Conservation (phyloP, 2,888 invertebrate species). For the Brassicogethes aeneus region DNA sequence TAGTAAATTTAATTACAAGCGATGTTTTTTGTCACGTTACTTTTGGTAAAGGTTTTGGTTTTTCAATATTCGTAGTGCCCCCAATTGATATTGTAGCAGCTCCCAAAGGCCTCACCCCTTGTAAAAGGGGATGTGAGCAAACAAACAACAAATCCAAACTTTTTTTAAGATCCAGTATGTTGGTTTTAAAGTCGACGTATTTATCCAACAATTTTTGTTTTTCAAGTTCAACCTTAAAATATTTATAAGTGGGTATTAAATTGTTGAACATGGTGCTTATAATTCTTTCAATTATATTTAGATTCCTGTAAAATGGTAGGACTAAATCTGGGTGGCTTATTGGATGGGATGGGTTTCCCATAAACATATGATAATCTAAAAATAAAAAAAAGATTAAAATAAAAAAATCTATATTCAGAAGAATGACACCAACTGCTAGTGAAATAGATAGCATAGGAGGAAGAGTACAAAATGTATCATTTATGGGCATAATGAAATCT, state of each 20-base stretch:
- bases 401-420: background rate
- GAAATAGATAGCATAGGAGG: too few relatives aligned
- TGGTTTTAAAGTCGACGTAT: too few relatives aligned
- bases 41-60: slow-evolving; percentile 5
- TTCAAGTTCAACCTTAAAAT: slow-evolving; percentile 9
- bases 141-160: slow-evolving; percentile 22
- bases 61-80: slow-evolving; percentile 17
- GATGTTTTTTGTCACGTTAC: too few relatives aligned
- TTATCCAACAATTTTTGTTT: slow-evolving; percentile 8
- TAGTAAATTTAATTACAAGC: background rate
- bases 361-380: slow-evolving; percentile 5
- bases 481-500: too few relatives aligned
- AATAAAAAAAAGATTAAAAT: background rate
- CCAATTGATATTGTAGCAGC: slow-evolving; percentile 22
- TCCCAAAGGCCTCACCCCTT: slow-evolving; percentile 19
- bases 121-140: slow-evolving; percentile 22
- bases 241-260: slow-evolving; percentile 6
- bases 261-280: slow-evolving; percentile 14
- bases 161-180: slow-evolving; percentile 18
- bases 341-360: slow-evolving; percentile 15
- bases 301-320: slow-evolving; percentile 11
- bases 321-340: slow-evolving; percentile 17
- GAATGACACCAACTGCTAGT: background rate
- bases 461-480: too few relatives aligned
- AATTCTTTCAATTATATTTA: slow-evolving; percentile 35